Evolutionary conservation across 2,888 invertebrate genomes (phyloP), one percentile per base, ranked within the genome.

Genomic region (Amphipoea lucens): DNA sequence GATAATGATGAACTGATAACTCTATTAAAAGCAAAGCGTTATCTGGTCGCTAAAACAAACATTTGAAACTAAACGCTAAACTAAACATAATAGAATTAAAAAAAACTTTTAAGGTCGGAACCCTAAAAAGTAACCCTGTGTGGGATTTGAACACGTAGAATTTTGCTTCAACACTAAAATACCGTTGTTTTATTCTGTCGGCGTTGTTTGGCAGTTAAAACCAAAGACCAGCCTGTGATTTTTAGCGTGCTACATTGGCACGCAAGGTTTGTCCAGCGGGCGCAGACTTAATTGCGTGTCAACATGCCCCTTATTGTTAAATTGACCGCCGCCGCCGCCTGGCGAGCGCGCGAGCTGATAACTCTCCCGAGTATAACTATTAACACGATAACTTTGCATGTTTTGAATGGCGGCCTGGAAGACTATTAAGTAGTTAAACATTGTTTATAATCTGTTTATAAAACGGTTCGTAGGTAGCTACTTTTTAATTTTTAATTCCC

Each of bases 231-330:
- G 60, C 40, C 72, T 85, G 83, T 89, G 90, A 90, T 90, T 88
- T 89, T 89, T 82, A 73, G 78, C 83, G 78, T 82, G 76, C 76
- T 42, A 71, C 83, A 79, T 77, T 78, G 82, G 81, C 91, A 92
- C 90, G 92, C 91, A 85, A 90, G 85, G 85, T 81, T 87, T 87
- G 84, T 78, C 84, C 84, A 81, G 86, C 84, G 84, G 85, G 85
- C 84, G 81, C 84, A 83, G 85, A 82, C 85, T 90, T 93, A 92
- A 93, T 93, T 91, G 92, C 91, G 91, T 92, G 92, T 91, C 91
- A 90, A 89, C 91, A 91, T 88, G 87, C 87, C 84, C 88, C 88
- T 90, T 90, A 89, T 88, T 91, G 90, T 90, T 90, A 89, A 91
- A 92, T 91, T 90, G 90, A 89, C 90, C 89, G 88, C 74, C 12